Conservation (phyloP, 1,140 invertebrate genomes). For the Leptinotarsa lineolata region DNA sequence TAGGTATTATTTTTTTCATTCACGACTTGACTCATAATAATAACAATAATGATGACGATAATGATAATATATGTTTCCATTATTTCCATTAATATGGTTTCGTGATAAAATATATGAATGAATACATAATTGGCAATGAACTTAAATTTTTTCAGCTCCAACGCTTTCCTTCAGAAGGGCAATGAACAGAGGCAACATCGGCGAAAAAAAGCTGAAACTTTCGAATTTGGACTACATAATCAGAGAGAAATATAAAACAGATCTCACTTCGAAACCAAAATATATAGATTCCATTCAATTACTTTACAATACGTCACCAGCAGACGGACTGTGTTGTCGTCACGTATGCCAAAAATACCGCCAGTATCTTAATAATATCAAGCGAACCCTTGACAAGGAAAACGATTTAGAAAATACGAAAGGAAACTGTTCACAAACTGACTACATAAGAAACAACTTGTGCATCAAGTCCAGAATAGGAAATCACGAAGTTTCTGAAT, state of each 20-base stretch:
- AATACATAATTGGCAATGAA: too few relatives aligned
- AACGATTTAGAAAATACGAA: not conserved
- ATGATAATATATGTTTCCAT: too few relatives aligned
- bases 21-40: too few relatives aligned
- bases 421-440: slow-evolving; percentile 39
- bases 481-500: slow-evolving; percentile 51
- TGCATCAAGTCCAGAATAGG: slow-evolving; percentile 64
- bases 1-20: too few relatives aligned
- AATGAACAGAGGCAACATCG: slow-evolving; percentile 47
- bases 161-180: slow-evolving; percentile 24
- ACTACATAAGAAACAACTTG: slow-evolving; percentile 64
- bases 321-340: not conserved
- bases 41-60: too few relatives aligned
- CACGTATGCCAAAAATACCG: not conserved
- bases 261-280: slow-evolving; percentile 31
- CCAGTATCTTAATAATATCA: not conserved
- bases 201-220: slow-evolving; percentile 41
- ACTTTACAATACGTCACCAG: not conserved
- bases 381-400: not conserved
- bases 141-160: not conserved
- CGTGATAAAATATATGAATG: too few relatives aligned
- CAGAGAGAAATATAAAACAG: slow-evolving; percentile 51
- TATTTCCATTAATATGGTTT: too few relatives aligned
- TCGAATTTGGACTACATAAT: slow-evolving; percentile 32
- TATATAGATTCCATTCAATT: slow-evolving; percentile 10